Evolutionary conservation across 1,140 invertebrate species (phyloP).

Genomic region (Drosophila insularis): DNA sequence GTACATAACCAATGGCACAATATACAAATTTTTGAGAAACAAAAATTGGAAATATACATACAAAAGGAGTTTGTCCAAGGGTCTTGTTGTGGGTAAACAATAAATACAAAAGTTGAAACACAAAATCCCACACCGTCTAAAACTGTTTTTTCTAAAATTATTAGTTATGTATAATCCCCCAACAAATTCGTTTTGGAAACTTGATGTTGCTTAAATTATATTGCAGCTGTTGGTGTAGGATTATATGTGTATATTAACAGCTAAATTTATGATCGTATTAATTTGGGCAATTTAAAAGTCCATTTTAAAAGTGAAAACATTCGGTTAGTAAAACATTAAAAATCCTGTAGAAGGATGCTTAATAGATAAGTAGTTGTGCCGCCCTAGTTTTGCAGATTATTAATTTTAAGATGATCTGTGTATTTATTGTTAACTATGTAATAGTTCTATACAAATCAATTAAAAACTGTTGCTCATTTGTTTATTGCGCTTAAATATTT

Average conservation of each 20-base stretch:
- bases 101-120: no score
- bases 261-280: not conserved
- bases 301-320: not conserved
- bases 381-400: slow-evolving; percentile 4
- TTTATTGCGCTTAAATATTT: slow-evolving; percentile 2
- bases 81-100: no score
- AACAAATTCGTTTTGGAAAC: not conserved
- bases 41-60: not conserved
- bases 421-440: slow-evolving; percentile 9
- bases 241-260: not conserved
- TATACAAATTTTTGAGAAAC: not conserved
- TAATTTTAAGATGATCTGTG: not conserved
- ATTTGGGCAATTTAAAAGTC: not conserved
- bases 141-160: not conserved
- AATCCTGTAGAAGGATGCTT: not conserved
- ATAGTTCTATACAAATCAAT: slow-evolving; percentile 1
- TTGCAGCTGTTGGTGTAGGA: not conserved
- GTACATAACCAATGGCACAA: slow-evolving; percentile 3
- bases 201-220: not conserved
- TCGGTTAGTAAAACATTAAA: not conserved
- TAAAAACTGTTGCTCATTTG: slow-evolving; percentile 8
- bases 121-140: not conserved
- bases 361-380: not conserved
- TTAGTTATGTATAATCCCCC: not conserved
- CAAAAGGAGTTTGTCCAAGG: not conserved